Conservation (phyloP, 2,888 invertebrate species). For the Orthosia gracilis region DNA sequence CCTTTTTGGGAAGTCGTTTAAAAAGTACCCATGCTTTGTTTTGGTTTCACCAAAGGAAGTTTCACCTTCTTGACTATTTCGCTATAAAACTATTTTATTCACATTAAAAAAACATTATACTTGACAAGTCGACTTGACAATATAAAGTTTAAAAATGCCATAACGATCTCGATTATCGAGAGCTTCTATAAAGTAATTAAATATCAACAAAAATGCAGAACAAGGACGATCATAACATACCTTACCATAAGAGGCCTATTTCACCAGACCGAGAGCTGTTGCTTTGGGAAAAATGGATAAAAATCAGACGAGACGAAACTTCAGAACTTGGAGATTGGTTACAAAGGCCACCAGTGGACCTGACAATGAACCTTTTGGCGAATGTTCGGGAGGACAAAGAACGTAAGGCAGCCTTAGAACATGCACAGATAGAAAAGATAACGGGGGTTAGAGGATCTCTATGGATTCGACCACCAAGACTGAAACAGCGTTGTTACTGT, state of each 20-base stretch:
- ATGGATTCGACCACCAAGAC: constrained; percentile 80
- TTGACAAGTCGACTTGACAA: constrained; percentile 9
- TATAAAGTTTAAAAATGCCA: not conserved
- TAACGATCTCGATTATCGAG: not conserved
- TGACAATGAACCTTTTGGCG: constrained; percentile 83
- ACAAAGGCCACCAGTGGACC: constrained; percentile 76
- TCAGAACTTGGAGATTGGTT: constrained; percentile 72
- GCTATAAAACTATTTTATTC: no score
- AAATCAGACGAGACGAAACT: constrained; percentile 81
- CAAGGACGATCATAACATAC: constrained; percentile 15
- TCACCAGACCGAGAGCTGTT: constrained; percentile 80
- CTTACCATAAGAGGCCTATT: constrained; percentile 31
- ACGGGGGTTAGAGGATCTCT: constrained; percentile 73
- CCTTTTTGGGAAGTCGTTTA: no score
- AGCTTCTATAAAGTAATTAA: not conserved
- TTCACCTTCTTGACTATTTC: not conserved
- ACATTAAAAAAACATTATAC: not conserved
- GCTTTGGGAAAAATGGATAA: constrained; percentile 86
- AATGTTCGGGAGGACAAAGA: constrained; percentile 81
- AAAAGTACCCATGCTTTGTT: no score
- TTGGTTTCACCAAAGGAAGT: not conserved
- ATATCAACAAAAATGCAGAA: constrained; percentile 44
- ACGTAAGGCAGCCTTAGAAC: constrained; percentile 79
- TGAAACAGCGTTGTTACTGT: constrained; percentile 79
- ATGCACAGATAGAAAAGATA: constrained; percentile 80